A percentile compares a stretch with the other conserved stretches of the same genome.
These are phyloP conservation scores for Chaetorhynchus papuensis DNA, from an alignment of 2,113 vertebrate species.

Conservation along the genomic window DNA sequence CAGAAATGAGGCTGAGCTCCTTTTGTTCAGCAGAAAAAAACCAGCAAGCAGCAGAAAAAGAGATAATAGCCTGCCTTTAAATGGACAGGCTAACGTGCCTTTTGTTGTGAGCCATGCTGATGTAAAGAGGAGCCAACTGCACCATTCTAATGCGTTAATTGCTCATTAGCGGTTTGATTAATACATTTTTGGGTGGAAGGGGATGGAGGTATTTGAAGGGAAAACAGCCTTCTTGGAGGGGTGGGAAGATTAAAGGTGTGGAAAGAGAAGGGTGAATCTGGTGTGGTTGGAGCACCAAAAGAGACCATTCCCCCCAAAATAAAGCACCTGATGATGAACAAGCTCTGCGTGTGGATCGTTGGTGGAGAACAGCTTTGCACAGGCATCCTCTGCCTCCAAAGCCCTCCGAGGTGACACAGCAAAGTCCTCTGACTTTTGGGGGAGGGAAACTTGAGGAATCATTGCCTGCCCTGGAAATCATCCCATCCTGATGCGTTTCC, in stretches of 20 bases:
- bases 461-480: not conserved
- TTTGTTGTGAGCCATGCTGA: not conserved
- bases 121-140: not conserved
- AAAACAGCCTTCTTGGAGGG: not conserved
- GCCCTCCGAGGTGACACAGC: not conserved
- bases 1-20: not conserved
- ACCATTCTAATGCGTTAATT: not conserved
- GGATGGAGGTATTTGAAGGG: not conserved
- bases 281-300: not conserved
- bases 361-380: not conserved
- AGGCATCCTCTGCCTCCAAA: not conserved
- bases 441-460: not conserved
- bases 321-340: not conserved
- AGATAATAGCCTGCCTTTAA: not conserved
- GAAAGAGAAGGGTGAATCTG: not conserved
- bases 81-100: not conserved
- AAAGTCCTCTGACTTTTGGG: not conserved
- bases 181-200: not conserved
- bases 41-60: not conserved
- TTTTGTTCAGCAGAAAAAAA: not conserved
- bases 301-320: not conserved
- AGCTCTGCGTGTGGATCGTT: rapidly evolving
- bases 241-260: not conserved
- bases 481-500: not conserved
- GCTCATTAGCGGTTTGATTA: not conserved